Conservation (phyloP, 2,888 invertebrate genomes). For the Rhagophthalmus giganteus region DNA sequence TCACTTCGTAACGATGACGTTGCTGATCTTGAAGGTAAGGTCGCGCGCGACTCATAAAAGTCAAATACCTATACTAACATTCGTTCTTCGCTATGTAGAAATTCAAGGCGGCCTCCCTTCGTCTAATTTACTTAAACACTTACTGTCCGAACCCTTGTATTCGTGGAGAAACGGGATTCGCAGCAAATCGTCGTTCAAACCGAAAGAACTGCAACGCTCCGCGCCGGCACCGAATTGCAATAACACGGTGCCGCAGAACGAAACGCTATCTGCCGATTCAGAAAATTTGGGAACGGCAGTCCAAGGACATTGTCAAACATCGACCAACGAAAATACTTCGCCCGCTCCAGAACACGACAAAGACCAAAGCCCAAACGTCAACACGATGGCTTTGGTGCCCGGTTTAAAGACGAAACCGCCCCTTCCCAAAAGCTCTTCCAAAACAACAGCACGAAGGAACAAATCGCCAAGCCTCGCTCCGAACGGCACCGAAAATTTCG, state of each 20-base stretch:
- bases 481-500: conserved; percentile 5
- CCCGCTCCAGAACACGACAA: conserved; percentile 5
- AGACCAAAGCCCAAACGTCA: conserved; percentile 2
- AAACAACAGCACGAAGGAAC: conserved; percentile 28
- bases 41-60: background rate
- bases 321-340: background rate
- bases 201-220: conserved; percentile 2
- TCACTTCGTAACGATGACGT: too few relatives aligned
- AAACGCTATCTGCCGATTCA: conserved; percentile 11
- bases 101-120: conserved; percentile 16
- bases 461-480: background rate
- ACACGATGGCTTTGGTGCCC: conserved; percentile 40
- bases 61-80: background rate
- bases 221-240: background rate
- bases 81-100: conserved; percentile 4
- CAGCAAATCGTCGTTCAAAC: conserved; percentile 3
- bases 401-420: conserved; percentile 52
- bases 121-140: conserved; percentile 43
- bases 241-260: conserved; percentile 10
- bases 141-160: conserved; percentile 46
- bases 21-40: too few relatives aligned
- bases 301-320: background rate
- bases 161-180: conserved; percentile 39
- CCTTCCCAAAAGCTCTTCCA: conserved; percentile 40
- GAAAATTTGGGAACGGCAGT: background rate